phyloP scores from a whole-genome alignment of 1,140 invertebrate species.

The Capitella teleta region DNA sequence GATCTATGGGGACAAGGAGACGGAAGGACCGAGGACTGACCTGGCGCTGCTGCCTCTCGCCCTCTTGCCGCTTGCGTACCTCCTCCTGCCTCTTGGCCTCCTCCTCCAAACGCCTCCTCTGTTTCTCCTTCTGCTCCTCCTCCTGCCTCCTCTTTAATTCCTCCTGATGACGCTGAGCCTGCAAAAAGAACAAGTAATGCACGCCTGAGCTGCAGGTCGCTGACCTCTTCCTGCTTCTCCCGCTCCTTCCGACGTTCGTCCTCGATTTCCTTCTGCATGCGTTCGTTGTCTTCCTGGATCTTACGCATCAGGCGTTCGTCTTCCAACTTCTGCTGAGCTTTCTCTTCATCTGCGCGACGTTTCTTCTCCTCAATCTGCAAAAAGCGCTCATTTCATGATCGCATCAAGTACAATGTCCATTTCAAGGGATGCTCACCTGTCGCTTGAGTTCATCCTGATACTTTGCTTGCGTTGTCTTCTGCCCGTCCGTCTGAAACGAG shows the following conservation, averaged over 20 bases:
- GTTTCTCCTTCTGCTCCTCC: constrained; percentile 17
- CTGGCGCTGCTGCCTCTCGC: constrained; percentile 2
- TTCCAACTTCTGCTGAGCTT: constrained; percentile 22
- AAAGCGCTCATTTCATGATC: background rate
- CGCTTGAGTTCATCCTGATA: constrained; percentile 34
- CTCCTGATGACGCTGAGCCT: constrained; percentile 33
- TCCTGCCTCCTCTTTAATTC: constrained; percentile 18
- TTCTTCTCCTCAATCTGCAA: constrained; percentile 37
- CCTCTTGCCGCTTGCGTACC: constrained; percentile 8
- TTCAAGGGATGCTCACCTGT: constrained; percentile 22
- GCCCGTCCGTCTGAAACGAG: constrained; percentile 25
- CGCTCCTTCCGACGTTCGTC: constrained; percentile 20
- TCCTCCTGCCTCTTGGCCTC: constrained; percentile 18
- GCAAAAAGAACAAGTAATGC: background rate
- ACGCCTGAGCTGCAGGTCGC: background rate
- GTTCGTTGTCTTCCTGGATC: constrained; percentile 28
- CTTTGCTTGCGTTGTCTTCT: constrained; percentile 26
- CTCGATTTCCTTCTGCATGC: constrained; percentile 29
- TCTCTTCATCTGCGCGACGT: constrained; percentile 12
- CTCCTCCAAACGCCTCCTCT: constrained; percentile 26
- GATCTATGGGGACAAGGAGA: too few relatives aligned
- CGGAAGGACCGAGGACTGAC: background rate
- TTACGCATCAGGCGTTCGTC: constrained; percentile 30
- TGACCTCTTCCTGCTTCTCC: constrained; percentile 35
- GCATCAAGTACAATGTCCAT: background rate